phyloP scores from a whole-genome alignment of 2,113 vertebrate genomes.

The Eidolon helvum region DNA sequence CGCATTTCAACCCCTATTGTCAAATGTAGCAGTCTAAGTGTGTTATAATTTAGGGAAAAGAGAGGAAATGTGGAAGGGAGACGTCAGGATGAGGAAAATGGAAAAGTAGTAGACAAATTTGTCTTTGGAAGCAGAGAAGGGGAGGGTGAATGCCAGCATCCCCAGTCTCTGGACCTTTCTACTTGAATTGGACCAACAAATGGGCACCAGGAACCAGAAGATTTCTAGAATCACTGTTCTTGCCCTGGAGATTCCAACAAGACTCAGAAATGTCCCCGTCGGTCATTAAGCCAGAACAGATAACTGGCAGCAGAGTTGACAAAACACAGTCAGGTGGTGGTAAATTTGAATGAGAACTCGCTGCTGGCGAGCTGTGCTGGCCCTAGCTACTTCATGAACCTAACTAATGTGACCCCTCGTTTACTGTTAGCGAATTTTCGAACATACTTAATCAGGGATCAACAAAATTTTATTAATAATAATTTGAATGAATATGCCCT shows the following conservation, averaged over 20 bases:
- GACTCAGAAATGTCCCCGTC: neutral
- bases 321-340: neutral
- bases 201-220: neutral
- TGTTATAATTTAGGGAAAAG: neutral
- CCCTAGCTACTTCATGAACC: too few relatives aligned
- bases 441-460: neutral
- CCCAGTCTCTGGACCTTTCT: neutral
- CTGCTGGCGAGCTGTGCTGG: too few relatives aligned
- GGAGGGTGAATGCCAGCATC: neutral
- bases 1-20: neutral
- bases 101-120: neutral
- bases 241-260: neutral
- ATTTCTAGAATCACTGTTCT: neutral
- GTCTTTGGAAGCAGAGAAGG: neutral
- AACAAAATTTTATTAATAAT: neutral
- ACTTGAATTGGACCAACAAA: neutral
- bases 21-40: neutral
- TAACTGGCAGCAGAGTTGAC: neutral
- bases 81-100: neutral
- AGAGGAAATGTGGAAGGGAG: neutral
- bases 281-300: neutral
- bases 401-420: too few relatives aligned
- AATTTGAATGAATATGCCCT: constrained; percentile 13
- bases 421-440: neutral
- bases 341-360: neutral